phyloP scores from a whole-genome alignment of 2,797 vertebrate genomes.

The Hirundo rustica region DNA sequence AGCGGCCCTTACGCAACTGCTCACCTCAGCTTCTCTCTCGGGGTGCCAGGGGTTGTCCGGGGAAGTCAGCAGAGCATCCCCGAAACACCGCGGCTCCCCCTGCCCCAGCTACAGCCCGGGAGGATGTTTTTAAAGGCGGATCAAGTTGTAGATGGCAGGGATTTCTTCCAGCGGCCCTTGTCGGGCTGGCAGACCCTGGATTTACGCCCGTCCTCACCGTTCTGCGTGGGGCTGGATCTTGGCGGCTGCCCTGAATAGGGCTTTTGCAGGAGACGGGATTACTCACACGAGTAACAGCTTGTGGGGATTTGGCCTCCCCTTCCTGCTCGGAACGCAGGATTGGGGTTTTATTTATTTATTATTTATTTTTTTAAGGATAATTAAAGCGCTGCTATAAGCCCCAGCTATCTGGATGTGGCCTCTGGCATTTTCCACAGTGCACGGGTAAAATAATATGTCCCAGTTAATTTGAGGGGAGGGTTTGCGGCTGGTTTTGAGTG shows the following conservation, averaged over 20 bases:
- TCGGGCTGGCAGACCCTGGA: neutral
- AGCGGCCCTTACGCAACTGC: slow-evolving; percentile 66
- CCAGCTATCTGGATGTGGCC: neutral
- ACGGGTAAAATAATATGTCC: neutral
- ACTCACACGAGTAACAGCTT: slow-evolving; percentile 55
- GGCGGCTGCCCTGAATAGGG: slow-evolving; percentile 47
- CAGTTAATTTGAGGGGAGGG: neutral
- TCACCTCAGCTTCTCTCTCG: slow-evolving; percentile 66
- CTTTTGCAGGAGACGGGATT: slow-evolving; percentile 46
- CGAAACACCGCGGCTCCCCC: neutral
- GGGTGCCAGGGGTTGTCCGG: neutral
- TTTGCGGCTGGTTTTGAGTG: neutral
- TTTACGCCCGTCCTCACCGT: neutral
- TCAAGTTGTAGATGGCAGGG: slow-evolving; percentile 51
- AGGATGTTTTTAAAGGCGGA: slow-evolving; percentile 42
- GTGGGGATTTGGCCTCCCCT: slow-evolving; percentile 17
- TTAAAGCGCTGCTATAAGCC: neutral
- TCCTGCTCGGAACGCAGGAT: neutral
- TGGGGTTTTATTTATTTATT: neutral
- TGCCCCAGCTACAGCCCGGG: neutral
- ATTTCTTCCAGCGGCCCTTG: slow-evolving; percentile 51
- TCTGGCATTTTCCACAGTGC: neutral
- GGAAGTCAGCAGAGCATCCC: neutral
- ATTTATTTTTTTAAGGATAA: neutral
- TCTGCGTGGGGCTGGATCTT: slow-evolving; percentile 33